phyloP scores from a whole-genome alignment of 1,140 invertebrate genomes.

The Orussus abietinus region DNA sequence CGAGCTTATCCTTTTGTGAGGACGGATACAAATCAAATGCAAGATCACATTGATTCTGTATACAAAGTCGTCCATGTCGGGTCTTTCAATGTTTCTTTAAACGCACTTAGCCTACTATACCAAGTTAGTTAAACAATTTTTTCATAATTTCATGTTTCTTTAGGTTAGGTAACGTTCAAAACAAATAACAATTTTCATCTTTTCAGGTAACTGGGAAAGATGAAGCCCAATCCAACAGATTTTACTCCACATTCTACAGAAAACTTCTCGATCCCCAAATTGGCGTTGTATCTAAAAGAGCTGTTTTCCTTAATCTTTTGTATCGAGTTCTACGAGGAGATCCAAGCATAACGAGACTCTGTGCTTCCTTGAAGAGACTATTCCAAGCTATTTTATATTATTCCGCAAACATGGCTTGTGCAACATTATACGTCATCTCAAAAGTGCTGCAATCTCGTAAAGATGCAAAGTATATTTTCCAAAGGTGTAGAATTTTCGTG shows the following conservation, averaged over 20 bases:
- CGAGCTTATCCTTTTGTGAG: constrained; percentile 79
- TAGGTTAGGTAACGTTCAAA: too few species aligned
- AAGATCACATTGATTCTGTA: constrained; percentile 75
- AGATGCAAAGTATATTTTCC: constrained; percentile 19
- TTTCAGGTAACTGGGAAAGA: constrained; percentile 43
- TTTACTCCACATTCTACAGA: constrained; percentile 85
- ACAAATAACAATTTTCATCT: constrained; percentile 33
- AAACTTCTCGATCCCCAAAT: constrained; percentile 80
- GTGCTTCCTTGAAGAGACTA: constrained; percentile 86
- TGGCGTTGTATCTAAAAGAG: constrained; percentile 68
- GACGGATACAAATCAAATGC: constrained; percentile 55
- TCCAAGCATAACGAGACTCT: constrained; percentile 63
- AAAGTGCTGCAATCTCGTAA: constrained; percentile 55
- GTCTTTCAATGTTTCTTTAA: constrained; percentile 78
- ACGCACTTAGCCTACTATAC: constrained; percentile 81
- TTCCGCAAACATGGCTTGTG: constrained; percentile 60
- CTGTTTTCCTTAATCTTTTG: constrained; percentile 83
- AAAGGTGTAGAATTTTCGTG: not conserved
- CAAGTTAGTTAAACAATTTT: constrained; percentile 59
- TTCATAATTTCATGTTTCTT: too few species aligned
- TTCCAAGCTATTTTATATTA: constrained; percentile 68
- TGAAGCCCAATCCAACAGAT: constrained; percentile 56
- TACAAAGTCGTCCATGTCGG: constrained; percentile 86
- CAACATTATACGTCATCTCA: constrained; percentile 75
- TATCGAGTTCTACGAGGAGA: constrained; percentile 83